Evolutionary conservation across 2,888 invertebrate species (phyloP).

Genomic region (Ectemnius continuus): DNA sequence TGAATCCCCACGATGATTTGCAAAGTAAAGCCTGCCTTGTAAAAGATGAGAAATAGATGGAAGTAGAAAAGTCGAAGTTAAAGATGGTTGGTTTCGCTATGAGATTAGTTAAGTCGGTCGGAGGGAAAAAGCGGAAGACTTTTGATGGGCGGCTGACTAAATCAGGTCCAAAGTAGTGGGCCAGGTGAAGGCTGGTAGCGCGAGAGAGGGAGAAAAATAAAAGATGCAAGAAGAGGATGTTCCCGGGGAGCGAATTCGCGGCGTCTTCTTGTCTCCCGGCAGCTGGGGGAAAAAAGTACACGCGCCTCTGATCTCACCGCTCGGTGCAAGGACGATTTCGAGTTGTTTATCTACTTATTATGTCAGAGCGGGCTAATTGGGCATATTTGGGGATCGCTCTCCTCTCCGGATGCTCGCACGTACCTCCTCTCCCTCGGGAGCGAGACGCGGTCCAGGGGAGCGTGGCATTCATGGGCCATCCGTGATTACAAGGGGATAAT

Average conservation of each 20-base stretch:
- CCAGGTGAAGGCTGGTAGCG: conserved; percentile 19
- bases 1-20: too few relatives aligned
- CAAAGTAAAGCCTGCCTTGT: too few relatives aligned
- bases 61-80: conserved; percentile 12
- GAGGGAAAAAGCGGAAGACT: conserved; percentile 60
- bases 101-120: conserved; percentile 36
- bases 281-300: conserved; percentile 61
- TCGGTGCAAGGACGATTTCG: conserved; percentile 58
- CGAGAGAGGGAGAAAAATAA: not conserved
- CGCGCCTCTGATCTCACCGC: conserved; percentile 73
- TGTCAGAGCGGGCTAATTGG: conserved; percentile 75
- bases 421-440: conserved; percentile 42
- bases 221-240: conserved; percentile 10
- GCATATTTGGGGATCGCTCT: conserved; percentile 69
- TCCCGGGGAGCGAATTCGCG: conserved; percentile 21
- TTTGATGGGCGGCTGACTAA: conserved; percentile 71
- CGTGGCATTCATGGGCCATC: conserved; percentile 52
- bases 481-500: conserved; percentile 59
- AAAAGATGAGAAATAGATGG: too few relatives aligned
- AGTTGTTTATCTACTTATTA: conserved; percentile 77
- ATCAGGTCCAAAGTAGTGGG: conserved; percentile 73
- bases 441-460: conserved; percentile 36
- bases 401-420: conserved; percentile 68
- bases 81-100: conserved; percentile 29
- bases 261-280: conserved; percentile 49